phyloP scores from a whole-genome alignment of 2,888 invertebrate species.

The Pristionchus arcanus region DNA sequence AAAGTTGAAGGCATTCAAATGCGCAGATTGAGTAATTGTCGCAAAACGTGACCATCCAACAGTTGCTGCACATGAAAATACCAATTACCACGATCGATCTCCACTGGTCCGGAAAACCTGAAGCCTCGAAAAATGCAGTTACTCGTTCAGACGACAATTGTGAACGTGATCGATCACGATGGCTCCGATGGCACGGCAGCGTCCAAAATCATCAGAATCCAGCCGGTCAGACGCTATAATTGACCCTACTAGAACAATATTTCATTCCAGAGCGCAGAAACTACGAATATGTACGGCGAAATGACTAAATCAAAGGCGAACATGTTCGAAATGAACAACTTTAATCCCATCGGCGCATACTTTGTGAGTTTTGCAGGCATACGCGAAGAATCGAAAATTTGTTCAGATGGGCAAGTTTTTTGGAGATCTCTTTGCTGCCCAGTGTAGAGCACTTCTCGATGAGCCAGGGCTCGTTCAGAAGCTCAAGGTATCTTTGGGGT shows the following conservation, averaged over 20 bases:
- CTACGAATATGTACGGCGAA: neutral
- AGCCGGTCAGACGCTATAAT: neutral
- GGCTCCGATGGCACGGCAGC: neutral
- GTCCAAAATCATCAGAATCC: slow-evolving; percentile 9
- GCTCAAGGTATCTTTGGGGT: slow-evolving; percentile 3
- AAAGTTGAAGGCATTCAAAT: neutral
- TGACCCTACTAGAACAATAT: neutral
- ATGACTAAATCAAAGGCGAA: slow-evolving; percentile 8
- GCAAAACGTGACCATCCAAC: too few relatives aligned
- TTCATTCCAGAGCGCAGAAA: neutral
- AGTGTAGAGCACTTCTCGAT: slow-evolving; percentile 29
- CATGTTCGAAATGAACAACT: slow-evolving; percentile 17
- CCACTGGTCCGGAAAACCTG: too few relatives aligned
- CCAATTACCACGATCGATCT: too few relatives aligned
- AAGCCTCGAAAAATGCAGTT: too few relatives aligned
- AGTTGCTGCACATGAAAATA: too few relatives aligned
- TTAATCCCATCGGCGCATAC: slow-evolving; percentile 20
- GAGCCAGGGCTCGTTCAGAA: slow-evolving; percentile 13
- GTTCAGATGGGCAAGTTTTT: slow-evolving; percentile 35
- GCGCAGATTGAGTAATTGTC: neutral
- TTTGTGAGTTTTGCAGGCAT: neutral
- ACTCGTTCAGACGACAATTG: neutral
- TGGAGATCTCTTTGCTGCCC: neutral
- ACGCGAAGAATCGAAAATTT: too few relatives aligned
- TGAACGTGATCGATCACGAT: neutral